A percentile compares a stretch with the other conserved stretches of the same genome.
Conservation (phyloP, 2,113 vertebrate genomes). For the Piliocolobus tephrosceles region DNA sequence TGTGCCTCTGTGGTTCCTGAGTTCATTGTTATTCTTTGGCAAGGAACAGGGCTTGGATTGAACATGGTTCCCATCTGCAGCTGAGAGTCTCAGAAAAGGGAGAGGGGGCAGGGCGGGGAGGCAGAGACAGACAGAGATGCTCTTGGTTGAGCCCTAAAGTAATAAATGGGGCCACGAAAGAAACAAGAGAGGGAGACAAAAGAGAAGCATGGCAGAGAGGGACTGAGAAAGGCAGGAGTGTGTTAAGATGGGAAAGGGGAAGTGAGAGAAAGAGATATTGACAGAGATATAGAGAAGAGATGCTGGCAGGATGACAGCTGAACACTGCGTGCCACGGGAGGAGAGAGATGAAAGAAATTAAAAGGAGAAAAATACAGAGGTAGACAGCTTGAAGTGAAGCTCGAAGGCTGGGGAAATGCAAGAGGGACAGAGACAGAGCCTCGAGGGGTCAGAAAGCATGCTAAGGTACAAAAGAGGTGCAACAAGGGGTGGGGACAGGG, state of each 20-base stretch:
- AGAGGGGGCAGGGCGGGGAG: not conserved
- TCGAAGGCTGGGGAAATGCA: not conserved
- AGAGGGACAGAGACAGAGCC: accelerated
- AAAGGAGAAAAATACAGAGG: not conserved
- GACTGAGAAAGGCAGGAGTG: not conserved
- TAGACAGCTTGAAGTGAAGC: not conserved
- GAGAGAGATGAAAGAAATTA: not conserved
- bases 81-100: slow-evolving; percentile 45
- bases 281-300: slow-evolving; percentile 38
- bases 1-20: not conserved
- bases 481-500: not conserved
- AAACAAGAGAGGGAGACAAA: slow-evolving; percentile 61
- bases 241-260: not conserved
- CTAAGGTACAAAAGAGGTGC: accelerated
- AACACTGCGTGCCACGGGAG: not conserved
- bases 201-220: not conserved
- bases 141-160: slow-evolving; percentile 38
- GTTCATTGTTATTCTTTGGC: slow-evolving; percentile 75
- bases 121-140: slow-evolving; percentile 58
- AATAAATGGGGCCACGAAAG: slow-evolving; percentile 74
- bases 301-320: not conserved
- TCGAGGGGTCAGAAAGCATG: not conserved
- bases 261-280: slow-evolving; percentile 54
- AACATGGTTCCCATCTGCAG: slow-evolving; percentile 79
- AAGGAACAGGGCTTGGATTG: slow-evolving; percentile 84